Evolutionary conservation across 2,888 invertebrate genomes (phyloP).

Genomic region (Thumatha senex): DNA sequence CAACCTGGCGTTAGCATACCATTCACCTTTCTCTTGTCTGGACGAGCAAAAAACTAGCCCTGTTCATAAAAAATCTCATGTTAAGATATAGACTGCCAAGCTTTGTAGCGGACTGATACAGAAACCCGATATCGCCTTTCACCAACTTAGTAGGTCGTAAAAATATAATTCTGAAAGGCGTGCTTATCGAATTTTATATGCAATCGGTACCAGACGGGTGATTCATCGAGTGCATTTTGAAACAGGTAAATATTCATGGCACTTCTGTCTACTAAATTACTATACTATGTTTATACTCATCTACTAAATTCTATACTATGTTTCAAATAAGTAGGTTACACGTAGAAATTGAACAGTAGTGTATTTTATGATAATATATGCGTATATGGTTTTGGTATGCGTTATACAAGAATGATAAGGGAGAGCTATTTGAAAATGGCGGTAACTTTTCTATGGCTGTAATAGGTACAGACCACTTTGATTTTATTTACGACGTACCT

Average conservation of each 20-base stretch:
- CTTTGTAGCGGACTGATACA: constrained; percentile 6
- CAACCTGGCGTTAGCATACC: not conserved
- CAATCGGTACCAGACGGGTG: constrained; percentile 2
- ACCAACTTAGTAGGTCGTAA: not conserved
- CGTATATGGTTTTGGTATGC: too few relatives aligned
- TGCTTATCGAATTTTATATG: constrained; percentile 6
- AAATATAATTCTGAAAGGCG: constrained; percentile 1
- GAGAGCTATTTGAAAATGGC: not conserved
- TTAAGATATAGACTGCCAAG: not conserved
- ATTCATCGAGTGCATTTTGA: not conserved
- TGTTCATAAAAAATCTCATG: not conserved
- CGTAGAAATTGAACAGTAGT: not conserved
- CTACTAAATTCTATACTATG: not conserved
- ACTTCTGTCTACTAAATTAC: constrained; percentile 2
- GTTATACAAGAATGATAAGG: not conserved
- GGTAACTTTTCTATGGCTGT: not conserved
- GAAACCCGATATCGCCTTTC: constrained; percentile 6
- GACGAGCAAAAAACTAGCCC: not conserved
- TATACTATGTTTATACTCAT: not conserved
- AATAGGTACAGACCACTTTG: not conserved
- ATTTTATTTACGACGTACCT: too few relatives aligned
- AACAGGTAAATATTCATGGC: not conserved
- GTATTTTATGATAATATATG: not conserved
- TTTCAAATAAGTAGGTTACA: not conserved
- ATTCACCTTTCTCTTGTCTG: constrained; percentile 4